Base-by-base conservation (phyloP, 2,113 vertebrate species). In the Myocastor coypus region DNA sequence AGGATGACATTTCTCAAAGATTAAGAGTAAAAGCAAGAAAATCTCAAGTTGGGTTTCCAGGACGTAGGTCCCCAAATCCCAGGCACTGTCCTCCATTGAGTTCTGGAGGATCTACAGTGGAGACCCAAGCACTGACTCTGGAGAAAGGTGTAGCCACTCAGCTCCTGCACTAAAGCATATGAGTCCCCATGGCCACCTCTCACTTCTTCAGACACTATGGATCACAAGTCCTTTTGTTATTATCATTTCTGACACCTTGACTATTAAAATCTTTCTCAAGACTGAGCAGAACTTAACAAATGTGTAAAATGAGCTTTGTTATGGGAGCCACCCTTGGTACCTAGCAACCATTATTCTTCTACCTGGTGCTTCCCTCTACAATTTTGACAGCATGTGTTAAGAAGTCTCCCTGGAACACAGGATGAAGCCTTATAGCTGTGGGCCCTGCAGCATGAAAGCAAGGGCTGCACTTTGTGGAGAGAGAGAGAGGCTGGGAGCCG, bases 1-100 rank as follows among this genome's bases (percentile, higher is more conserved):
- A 87, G 80, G 59, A 84, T 92, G 52, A 66, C 59, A 20, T 82
- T 94, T 81, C 85, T 95, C 71, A 42, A 92, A 34, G 89, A 57
- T 78, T 81, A 95, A 91, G 59, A 50, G 69, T 87, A 83, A 92
- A 61, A 82, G 30, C 88, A 90, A 85, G 92, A 69, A 91, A 61
- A 95, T 71, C 50, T 77, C 20, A 55, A 52, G 68, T 57, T 46
- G 57, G 37, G 10, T 92, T 57, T 42, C 57, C 22, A 46, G 50
- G 37, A 30, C 16, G 66, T 26, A 83, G 28, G 55, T 57, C 55
- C 40, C 57, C 52, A n/a, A 30, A 77, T 52, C 83, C 42, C 61
- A n/a, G 61, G n/a, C 52, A 83, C 83, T 40, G 28, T 12, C 71
- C 50, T 34, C 80, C 50, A 75, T 42, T 28, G 20, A 82, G 52